A percentile compares a stretch with the other conserved stretches of the same genome.
Conservation (phyloP, 2,113 vertebrate species). For the Osmerus eperlanus region DNA sequence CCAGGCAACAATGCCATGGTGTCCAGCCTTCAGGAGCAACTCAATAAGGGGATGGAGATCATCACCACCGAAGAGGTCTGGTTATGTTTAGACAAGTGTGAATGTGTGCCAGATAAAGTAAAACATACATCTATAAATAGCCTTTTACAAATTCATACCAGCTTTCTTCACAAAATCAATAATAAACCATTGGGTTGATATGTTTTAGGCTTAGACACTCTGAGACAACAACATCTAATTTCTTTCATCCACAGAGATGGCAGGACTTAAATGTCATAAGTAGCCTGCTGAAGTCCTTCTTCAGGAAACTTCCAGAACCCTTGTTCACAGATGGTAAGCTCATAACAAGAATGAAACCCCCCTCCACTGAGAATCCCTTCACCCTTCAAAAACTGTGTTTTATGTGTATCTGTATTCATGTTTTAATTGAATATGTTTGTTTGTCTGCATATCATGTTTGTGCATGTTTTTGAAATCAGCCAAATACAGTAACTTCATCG, state of each 20-base stretch:
- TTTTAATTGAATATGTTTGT: neutral
- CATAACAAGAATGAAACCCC: neutral
- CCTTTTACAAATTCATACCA: too few species aligned
- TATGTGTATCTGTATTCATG: neutral
- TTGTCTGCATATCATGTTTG: too few species aligned
- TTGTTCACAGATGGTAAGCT: constrained; percentile 90
- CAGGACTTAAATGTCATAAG: constrained; percentile 96
- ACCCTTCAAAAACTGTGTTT: neutral
- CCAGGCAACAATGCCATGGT: constrained; percentile 96
- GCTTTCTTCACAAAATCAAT: too few species aligned
- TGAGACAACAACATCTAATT: neutral
- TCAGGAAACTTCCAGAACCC: constrained; percentile 92
- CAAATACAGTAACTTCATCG: constrained; percentile 92
- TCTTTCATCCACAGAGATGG: constrained; percentile 79
- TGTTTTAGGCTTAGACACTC: too few species aligned
- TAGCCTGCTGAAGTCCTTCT: constrained; percentile 94
- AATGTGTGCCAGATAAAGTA: neutral
- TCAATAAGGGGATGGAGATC: constrained; percentile 91
- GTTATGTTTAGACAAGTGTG: neutral
- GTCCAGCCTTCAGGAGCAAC: constrained; percentile 91
- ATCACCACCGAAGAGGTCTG: constrained; percentile 89
- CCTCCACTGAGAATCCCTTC: too few species aligned
- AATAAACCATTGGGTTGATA: too few species aligned
- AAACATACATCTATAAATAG: too few species aligned
- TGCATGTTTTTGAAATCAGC: constrained; percentile 70